Conservation (phyloP, 2,113 vertebrate species). For the Eubucco bourcierii region DNA sequence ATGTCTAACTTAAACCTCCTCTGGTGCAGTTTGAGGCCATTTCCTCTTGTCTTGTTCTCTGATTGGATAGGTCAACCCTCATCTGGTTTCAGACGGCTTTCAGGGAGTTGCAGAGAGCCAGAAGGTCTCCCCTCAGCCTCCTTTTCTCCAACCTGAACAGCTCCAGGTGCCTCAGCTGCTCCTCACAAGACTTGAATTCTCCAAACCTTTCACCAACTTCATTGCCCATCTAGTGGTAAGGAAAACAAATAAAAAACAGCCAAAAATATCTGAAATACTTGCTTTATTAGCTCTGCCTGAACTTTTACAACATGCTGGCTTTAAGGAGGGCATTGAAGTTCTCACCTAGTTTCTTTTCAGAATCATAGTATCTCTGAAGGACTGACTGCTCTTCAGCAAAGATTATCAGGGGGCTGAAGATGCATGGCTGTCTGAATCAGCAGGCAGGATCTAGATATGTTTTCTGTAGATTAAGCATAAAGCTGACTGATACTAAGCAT, state of each 20-base stretch:
- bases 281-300: not conserved
- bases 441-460: not conserved
- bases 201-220: too few species aligned
- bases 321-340: not conserved
- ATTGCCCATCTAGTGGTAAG: too few species aligned
- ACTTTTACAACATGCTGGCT: not conserved
- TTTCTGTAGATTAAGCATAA: not conserved
- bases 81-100: too few species aligned
- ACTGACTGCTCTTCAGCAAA: not conserved
- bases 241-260: not conserved
- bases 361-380: not conserved
- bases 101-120: too few species aligned
- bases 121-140: too few species aligned
- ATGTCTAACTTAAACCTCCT: too few species aligned
- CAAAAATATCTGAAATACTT: not conserved
- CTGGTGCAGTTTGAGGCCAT: too few species aligned
- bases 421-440: not conserved
- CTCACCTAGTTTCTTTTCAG: not conserved
- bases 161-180: too few species aligned
- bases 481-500: not conserved
- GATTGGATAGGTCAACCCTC: too few species aligned
- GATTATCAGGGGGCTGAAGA: not conserved
- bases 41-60: too few species aligned
- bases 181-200: too few species aligned
- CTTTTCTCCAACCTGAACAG: too few species aligned